Percentiles rank a stretch among this genome's conserved stretches.
Evolutionary conservation across 1,140 invertebrate genomes (phyloP).

Genomic region (Ostrea denselamellosa): DNA sequence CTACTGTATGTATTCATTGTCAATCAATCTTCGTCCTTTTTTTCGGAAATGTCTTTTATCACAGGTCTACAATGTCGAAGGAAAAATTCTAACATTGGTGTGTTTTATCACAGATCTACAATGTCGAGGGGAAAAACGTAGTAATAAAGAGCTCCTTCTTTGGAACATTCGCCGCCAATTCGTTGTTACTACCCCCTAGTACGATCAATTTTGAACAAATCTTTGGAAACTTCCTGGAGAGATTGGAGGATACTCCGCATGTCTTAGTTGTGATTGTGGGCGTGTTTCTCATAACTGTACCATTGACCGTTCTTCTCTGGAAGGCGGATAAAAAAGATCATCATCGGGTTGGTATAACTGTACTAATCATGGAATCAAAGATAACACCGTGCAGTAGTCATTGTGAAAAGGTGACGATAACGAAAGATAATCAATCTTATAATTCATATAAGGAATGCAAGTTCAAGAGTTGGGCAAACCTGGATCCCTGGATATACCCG

Average conservation of each 20-base stretch:
- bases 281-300: background rate
- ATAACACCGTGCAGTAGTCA: no score
- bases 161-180: constrained; percentile 42
- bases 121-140: background rate
- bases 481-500: no score
- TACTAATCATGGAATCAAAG: no score
- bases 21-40: no score
- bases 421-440: no score
- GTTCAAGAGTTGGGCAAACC: no score
- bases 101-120: background rate
- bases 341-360: background rate
- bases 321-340: constrained; percentile 39
- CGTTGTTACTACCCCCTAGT: constrained; percentile 7
- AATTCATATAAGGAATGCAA: no score
- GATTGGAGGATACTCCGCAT: constrained; percentile 11
- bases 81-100: background rate
- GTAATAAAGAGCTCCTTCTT: constrained; percentile 39
- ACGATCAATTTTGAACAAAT: constrained; percentile 28
- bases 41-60: background rate
- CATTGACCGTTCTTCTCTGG: background rate
- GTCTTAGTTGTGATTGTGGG: background rate
- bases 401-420: no score
- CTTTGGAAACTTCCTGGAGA: constrained; percentile 37
- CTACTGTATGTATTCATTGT: no score
- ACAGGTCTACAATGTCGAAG: background rate